Conservation (phyloP, 2,113 vertebrate species). For the Scomber colias region DNA sequence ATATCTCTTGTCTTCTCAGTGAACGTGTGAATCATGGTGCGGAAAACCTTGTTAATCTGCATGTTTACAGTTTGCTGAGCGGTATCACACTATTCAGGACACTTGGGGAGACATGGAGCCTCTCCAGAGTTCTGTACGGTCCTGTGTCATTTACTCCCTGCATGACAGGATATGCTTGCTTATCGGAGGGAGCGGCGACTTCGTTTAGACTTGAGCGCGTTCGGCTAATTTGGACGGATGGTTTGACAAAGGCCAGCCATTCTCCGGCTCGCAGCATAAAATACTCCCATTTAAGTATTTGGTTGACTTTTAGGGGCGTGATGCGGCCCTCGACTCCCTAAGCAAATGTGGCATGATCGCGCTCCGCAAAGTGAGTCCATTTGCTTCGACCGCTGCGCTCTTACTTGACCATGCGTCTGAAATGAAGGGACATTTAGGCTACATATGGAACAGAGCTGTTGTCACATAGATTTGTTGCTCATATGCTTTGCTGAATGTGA, state of each 20-base stretch:
- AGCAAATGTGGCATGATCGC: constrained; percentile 59
- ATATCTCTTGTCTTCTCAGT: constrained; percentile 41
- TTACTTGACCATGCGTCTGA: constrained; percentile 64
- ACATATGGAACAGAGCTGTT: constrained; percentile 73
- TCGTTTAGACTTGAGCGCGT: constrained; percentile 42
- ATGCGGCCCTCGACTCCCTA: constrained; percentile 20
- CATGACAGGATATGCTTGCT: constrained; percentile 39
- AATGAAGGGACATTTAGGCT: constrained; percentile 74
- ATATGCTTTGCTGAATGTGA: constrained; percentile 73
- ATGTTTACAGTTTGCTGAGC: constrained; percentile 75
- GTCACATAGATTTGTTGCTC: constrained; percentile 46
- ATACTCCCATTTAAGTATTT: constrained; percentile 71
- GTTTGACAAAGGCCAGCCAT: constrained; percentile 69
- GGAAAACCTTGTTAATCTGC: constrained; percentile 68
- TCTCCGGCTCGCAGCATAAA: constrained; percentile 64
- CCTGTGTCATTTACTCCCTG: constrained; percentile 49
- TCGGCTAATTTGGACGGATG: constrained; percentile 68
- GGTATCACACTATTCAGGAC: constrained; percentile 56
- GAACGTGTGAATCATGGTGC: constrained; percentile 67
- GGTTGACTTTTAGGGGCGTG: constrained; percentile 33
- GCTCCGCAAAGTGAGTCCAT: constrained; percentile 52
- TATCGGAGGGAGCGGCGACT: constrained; percentile 44
- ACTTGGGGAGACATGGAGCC: constrained; percentile 48
- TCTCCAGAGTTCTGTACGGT: constrained; percentile 36
- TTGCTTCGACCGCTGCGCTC: constrained; percentile 55